A percentile compares a stretch with the other conserved stretches of the same genome.
phyloP scores from a whole-genome alignment of 2,888 invertebrate species.

The Scaptomyza parva region DNA sequence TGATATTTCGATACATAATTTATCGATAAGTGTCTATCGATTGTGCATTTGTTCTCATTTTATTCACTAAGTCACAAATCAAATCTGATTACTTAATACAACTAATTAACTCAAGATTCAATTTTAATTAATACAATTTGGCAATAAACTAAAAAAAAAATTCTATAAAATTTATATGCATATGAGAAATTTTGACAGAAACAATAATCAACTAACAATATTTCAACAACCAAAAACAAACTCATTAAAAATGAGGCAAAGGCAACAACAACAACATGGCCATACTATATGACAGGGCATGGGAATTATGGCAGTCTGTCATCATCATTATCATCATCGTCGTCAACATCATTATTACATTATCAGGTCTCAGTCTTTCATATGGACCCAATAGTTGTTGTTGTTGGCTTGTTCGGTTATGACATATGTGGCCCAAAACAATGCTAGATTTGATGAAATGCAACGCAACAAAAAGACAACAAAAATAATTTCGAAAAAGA shows the following conservation, averaged over 20 bases:
- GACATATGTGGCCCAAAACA: constrained; percentile 60
- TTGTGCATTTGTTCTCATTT: no score
- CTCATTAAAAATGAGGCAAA: constrained; percentile 26
- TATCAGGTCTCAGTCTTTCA: not conserved
- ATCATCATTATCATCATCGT: constrained; percentile 37
- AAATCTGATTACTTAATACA: no score
- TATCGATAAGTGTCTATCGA: no score
- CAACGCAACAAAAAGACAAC: constrained; percentile 13
- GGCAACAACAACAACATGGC: constrained; percentile 15
- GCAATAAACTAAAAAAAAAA: no score
- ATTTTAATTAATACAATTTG: no score
- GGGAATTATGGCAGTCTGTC: constrained; percentile 56
- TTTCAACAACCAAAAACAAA: no score
- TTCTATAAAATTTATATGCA: no score
- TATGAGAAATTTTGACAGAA: no score
- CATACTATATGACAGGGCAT: constrained; percentile 32
- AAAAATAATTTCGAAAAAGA: not conserved
- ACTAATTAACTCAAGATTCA: no score
- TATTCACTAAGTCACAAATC: no score
- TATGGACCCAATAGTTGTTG: not conserved
- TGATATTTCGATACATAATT: no score
- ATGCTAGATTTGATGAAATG: constrained; percentile 71
- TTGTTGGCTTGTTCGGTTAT: constrained; percentile 46
- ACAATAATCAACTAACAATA: no score
- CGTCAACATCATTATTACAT: not conserved